Evolutionary conservation across 2,113 vertebrate species (phyloP).

Genomic region (Neodon shergylaensis): DNA sequence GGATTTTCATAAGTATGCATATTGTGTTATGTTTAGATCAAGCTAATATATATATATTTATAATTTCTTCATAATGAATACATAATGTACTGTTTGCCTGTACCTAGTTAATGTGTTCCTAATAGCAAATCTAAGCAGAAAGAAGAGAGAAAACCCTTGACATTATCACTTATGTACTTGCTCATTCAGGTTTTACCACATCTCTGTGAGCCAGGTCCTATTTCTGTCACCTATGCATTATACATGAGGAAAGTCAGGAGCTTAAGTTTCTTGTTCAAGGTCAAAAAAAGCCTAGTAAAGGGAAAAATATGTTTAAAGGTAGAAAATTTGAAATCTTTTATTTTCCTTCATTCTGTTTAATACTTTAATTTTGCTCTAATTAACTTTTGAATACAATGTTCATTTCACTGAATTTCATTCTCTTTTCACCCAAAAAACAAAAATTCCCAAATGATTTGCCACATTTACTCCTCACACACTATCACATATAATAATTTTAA

Average conservation of each 20-base stretch:
- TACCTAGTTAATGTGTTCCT: neutral
- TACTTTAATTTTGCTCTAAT: neutral
- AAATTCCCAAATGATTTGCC: neutral
- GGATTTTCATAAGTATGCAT: neutral
- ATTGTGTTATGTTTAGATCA: neutral
- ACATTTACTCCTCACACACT: neutral
- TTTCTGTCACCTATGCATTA: conserved; percentile 34
- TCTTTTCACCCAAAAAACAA: neutral
- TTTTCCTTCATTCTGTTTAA: neutral
- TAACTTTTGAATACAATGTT: neutral
- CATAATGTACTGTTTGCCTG: neutral
- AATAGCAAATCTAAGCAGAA: neutral
- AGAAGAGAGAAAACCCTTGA: neutral
- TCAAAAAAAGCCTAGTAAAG: neutral
- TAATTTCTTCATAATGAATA: neutral
- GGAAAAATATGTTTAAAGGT: neutral
- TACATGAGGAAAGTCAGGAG: conserved; percentile 28
- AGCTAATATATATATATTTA: too few species aligned
- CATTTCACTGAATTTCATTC: neutral
- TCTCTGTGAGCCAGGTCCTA: neutral
- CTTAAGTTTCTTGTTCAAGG: conserved; percentile 41
- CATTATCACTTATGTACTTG: neutral
- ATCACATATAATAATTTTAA: neutral
- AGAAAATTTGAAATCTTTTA: neutral
- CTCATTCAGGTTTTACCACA: neutral